phyloP scores from a whole-genome alignment of 2,113 vertebrate species.

The Gobius niger region DNA sequence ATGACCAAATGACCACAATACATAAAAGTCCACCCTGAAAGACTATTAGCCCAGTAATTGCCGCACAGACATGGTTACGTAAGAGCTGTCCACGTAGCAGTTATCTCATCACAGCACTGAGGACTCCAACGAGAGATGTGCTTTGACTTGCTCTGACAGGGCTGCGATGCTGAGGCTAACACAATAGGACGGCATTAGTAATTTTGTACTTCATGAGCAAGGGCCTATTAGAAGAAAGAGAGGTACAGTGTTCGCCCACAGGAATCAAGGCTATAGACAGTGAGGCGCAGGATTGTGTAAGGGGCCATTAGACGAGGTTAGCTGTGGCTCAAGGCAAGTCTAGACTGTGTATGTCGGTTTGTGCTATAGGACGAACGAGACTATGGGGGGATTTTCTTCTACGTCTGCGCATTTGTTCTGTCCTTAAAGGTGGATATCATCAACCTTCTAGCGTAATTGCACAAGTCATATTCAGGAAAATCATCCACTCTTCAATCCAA shows the following conservation, averaged over 20 bases:
- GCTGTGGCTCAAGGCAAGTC: conserved; percentile 17
- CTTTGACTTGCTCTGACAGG: conserved; percentile 34
- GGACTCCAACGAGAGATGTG: conserved; percentile 46
- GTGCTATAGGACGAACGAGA: conserved; percentile 23
- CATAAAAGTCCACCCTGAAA: conserved; percentile 25
- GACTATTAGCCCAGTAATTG: conserved; percentile 54
- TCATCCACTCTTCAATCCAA: too few relatives aligned
- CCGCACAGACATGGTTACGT: conserved; percentile 44
- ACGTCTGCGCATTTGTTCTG: not conserved
- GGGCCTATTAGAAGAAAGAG: conserved; percentile 39
- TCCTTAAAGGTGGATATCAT: not conserved
- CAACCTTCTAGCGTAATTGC: too few relatives aligned
- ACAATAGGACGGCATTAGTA: conserved; percentile 29
- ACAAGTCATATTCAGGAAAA: too few relatives aligned
- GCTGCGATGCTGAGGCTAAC: conserved; percentile 42
- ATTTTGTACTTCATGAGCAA: conserved; percentile 27
- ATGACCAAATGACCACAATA: conserved; percentile 17
- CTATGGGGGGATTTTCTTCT: conserved; percentile 15
- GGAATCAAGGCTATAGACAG: conserved; percentile 25
- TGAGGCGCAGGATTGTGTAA: conserved; percentile 45
- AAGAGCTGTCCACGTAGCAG: conserved; percentile 41
- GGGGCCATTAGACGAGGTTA: conserved; percentile 26
- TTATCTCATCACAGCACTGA: conserved; percentile 34
- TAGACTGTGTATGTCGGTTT: conserved; percentile 14
- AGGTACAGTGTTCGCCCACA: conserved; percentile 13